Evolutionary conservation across 2,888 invertebrate species (phyloP).

Genomic region (Tortrix viridana): DNA sequence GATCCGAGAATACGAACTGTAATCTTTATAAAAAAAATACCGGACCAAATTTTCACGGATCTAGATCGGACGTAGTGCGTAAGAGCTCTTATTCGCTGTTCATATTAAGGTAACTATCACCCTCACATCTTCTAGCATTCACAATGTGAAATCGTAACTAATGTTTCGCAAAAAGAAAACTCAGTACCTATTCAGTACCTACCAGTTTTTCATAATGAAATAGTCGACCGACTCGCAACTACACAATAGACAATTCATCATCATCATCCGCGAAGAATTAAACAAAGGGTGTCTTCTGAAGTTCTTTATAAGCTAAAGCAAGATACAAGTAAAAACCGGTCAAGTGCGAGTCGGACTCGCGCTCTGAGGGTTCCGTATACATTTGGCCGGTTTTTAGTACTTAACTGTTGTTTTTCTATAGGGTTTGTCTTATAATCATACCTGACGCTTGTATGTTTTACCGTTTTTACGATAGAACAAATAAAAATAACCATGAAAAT

Average conservation of each 20-base stretch:
- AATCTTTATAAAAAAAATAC: too few relatives aligned
- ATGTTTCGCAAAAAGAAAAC: slow-evolving; percentile 14
- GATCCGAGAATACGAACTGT: too few relatives aligned
- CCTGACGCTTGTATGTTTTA: too few relatives aligned
- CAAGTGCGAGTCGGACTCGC: too few relatives aligned
- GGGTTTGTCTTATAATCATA: too few relatives aligned
- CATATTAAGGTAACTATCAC: neutral
- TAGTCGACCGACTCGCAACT: slow-evolving; percentile 49
- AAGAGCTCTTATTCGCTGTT: neutral
- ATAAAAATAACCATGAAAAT: neutral
- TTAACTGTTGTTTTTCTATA: too few relatives aligned
- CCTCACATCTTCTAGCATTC: too few relatives aligned
- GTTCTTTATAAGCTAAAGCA: slow-evolving; percentile 6
- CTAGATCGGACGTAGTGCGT: too few relatives aligned
- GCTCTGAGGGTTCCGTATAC: too few relatives aligned
- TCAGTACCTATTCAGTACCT: slow-evolving; percentile 9
- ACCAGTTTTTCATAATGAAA: slow-evolving; percentile 44
- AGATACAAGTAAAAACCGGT: neutral
- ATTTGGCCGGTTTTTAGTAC: too few relatives aligned
- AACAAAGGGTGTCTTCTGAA: slow-evolving; percentile 16
- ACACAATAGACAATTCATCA: slow-evolving; percentile 59
- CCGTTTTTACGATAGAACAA: slow-evolving; percentile 37
- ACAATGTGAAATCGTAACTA: slow-evolving; percentile 18
- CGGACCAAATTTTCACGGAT: too few relatives aligned
- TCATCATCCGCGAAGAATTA: slow-evolving; percentile 45